Evolutionary conservation across 2,113 vertebrate species (phyloP).

Genomic region (Orcinus orca): DNA sequence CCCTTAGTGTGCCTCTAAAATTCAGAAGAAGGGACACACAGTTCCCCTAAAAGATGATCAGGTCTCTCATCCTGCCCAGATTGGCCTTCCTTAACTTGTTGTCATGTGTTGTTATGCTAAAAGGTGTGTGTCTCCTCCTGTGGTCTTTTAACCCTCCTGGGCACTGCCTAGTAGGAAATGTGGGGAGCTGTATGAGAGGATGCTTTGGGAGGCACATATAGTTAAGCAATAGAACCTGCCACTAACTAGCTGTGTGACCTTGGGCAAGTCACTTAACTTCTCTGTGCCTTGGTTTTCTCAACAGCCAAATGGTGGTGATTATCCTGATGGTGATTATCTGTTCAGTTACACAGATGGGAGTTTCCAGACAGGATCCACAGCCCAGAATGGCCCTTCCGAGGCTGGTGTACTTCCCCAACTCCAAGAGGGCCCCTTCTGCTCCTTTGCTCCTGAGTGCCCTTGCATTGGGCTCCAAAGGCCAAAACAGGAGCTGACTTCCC

Average conservation of each 20-base stretch:
- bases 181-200: background rate
- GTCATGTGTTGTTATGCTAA: background rate
- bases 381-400: background rate
- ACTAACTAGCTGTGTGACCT: background rate
- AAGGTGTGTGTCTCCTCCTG: background rate
- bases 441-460: background rate
- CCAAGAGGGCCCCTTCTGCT: background rate
- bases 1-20: background rate
- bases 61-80: background rate
- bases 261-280: background rate
- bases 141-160: background rate
- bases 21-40: background rate
- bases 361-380: background rate
- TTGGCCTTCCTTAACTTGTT: background rate
- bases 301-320: background rate
- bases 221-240: background rate
- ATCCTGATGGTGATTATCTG: background rate
- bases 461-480: background rate
- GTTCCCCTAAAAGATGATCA: background rate
- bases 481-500: background rate
- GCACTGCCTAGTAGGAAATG: too few species aligned
- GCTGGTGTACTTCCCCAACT: rapidly evolving
- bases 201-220: background rate
- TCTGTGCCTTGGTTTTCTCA: background rate
- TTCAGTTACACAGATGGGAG: background rate